Percentiles rank a stretch among this genome's conserved stretches.
phyloP scores from a whole-genome alignment of 2,113 vertebrate species.

The Verasper variegatus region DNA sequence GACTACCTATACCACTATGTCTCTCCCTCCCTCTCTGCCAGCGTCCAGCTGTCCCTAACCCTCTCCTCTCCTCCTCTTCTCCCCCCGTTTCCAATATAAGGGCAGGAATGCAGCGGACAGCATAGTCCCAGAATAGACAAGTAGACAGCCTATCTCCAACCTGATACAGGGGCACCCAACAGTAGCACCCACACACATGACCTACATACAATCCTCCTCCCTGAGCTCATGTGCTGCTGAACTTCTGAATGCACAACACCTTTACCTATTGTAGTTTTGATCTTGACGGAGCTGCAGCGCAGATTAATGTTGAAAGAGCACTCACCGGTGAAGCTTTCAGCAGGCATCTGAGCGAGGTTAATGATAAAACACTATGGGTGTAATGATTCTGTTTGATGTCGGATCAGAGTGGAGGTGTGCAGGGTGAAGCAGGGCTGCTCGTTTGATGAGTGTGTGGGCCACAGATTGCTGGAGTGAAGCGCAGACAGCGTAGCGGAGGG shows the following conservation, averaged over 20 bases:
- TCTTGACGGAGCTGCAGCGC: neutral
- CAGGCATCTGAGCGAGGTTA: conserved; percentile 53
- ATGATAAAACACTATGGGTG: conserved; percentile 45
- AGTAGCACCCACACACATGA: conserved; percentile 34
- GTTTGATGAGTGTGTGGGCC: conserved; percentile 59
- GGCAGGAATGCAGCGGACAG: conserved; percentile 73
- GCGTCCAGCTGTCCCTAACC: conserved; percentile 69
- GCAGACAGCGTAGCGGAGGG: conserved; percentile 26
- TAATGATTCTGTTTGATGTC: conserved; percentile 58
- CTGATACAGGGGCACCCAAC: conserved; percentile 62
- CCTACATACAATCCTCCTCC: conserved; percentile 17
- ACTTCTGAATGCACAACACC: conserved; percentile 25
- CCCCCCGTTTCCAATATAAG: conserved; percentile 75
- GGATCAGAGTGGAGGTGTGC: conserved; percentile 55
- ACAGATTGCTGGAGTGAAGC: conserved; percentile 26
- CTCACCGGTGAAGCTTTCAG: conserved; percentile 32
- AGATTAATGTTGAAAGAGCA: conserved; percentile 49
- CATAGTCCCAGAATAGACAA: conserved; percentile 76
- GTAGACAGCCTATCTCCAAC: conserved; percentile 53
- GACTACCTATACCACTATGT: conserved; percentile 37
- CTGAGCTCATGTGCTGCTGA: neutral
- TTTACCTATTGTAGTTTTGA: conserved; percentile 47
- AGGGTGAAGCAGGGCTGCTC: conserved; percentile 35
- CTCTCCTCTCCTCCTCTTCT: conserved; percentile 1
- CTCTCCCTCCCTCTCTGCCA: conserved; percentile 27